Evolutionary conservation across 2,888 invertebrate genomes (phyloP).

Genomic region (Zygaena filipendulae): DNA sequence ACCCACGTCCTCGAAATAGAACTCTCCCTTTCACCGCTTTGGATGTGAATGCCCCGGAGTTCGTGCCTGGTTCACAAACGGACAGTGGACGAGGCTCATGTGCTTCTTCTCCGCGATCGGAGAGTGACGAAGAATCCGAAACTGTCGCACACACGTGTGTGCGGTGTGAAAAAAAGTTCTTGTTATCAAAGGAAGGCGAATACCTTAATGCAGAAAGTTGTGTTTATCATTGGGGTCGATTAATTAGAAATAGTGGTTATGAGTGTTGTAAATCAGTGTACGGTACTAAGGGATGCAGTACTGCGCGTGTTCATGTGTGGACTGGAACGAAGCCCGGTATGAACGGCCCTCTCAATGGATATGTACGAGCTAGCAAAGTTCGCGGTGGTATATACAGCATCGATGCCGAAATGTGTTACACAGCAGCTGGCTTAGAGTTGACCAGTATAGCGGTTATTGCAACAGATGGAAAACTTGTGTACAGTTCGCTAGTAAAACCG

Average conservation of each 20-base stretch:
- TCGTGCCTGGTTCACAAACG: slow-evolving; percentile 68
- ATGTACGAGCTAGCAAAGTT: slow-evolving; percentile 67
- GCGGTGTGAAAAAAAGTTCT: slow-evolving; percentile 78
- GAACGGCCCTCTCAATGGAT: slow-evolving; percentile 79
- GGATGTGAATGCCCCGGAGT: slow-evolving; percentile 76
- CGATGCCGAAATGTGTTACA: slow-evolving; percentile 98
- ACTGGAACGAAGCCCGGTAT: slow-evolving; percentile 74
- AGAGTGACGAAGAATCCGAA: slow-evolving; percentile 68
- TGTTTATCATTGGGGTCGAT: slow-evolving; percentile 89
- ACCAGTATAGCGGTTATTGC: slow-evolving; percentile 88
- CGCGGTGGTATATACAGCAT: slow-evolving; percentile 79
- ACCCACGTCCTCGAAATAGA: slow-evolving; percentile 57
- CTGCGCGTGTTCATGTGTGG: slow-evolving; percentile 80
- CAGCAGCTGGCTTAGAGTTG: slow-evolving; percentile 85
- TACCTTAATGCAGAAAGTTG: slow-evolving; percentile 82
- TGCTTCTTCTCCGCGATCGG: slow-evolving; percentile 65
- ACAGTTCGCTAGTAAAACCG: slow-evolving; percentile 88
- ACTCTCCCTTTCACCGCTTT: slow-evolving; percentile 45
- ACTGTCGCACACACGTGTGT: slow-evolving; percentile 73
- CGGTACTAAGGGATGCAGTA: slow-evolving; percentile 72
- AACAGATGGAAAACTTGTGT: slow-evolving; percentile 78
- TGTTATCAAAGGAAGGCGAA: slow-evolving; percentile 75
- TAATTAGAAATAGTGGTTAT: slow-evolving; percentile 52
- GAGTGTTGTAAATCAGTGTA: slow-evolving; percentile 71
- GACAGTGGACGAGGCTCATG: slow-evolving; percentile 67